Conservation (phyloP, 2,888 invertebrate species). For the Nomada flava region DNA sequence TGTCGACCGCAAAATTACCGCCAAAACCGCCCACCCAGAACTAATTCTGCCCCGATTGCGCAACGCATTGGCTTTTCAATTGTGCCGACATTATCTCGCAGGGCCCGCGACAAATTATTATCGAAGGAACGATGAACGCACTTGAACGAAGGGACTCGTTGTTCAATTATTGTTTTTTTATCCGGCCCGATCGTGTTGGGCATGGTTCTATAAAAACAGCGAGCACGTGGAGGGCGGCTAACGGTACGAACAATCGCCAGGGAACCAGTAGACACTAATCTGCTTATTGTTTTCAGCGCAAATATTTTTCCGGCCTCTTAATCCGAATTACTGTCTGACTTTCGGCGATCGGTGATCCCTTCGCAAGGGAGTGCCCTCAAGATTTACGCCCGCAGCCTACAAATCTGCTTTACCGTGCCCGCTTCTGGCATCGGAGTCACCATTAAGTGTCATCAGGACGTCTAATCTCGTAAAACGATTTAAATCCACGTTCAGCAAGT, state of each 20-base stretch:
- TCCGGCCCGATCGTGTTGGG: no score
- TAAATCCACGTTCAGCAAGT: not conserved
- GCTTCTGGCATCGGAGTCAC: not conserved
- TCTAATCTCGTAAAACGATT: not conserved
- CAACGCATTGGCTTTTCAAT: not conserved
- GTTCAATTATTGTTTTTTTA: no score
- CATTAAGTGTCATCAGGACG: not conserved
- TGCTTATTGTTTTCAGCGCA: constrained; percentile 55
- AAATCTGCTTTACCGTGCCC: not conserved
- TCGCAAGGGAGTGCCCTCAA: not conserved
- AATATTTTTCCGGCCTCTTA: constrained; percentile 55
- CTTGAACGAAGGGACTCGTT: no score
- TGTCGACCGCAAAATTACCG: not conserved
- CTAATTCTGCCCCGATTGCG: no score
- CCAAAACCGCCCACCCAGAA: no score
- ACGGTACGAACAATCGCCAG: constrained; percentile 25
- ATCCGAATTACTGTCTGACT: constrained; percentile 55
- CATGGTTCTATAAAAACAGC: not conserved
- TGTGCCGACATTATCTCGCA: not conserved
- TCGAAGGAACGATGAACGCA: no score
- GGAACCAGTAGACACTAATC: constrained; percentile 42
- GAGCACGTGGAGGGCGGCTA: constrained; percentile 13
- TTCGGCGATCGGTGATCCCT: constrained; percentile 11
- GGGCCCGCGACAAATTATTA: no score
- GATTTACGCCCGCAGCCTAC: not conserved